A percentile compares a stretch with the other conserved stretches of the same genome.
phyloP scores from a whole-genome alignment of 1,140 invertebrate genomes.

The Trissolcus basalis region DNA sequence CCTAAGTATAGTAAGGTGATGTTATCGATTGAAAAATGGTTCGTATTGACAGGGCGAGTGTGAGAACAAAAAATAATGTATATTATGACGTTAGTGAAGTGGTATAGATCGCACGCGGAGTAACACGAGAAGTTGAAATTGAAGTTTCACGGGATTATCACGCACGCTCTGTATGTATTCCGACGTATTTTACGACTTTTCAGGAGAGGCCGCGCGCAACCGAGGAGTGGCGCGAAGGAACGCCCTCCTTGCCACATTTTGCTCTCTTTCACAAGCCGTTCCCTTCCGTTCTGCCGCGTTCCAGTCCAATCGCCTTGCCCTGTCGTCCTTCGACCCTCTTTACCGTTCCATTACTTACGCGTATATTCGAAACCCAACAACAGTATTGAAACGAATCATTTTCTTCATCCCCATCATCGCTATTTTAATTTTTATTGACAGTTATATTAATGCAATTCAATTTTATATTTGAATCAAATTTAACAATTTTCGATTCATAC shows the following conservation, averaged over 20 bases:
- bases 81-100: slow-evolving; percentile 19
- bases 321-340: slow-evolving; percentile 48
- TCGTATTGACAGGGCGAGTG: neutral
- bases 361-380: slow-evolving; percentile 33
- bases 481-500: too few species aligned
- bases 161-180: slow-evolving; percentile 24
- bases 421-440: too few species aligned
- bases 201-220: slow-evolving; percentile 56
- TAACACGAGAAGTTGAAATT: slow-evolving; percentile 39
- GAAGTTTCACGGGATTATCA: slow-evolving; percentile 39
- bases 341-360: slow-evolving; percentile 68
- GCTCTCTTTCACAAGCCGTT: slow-evolving; percentile 41
- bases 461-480: too few species aligned
- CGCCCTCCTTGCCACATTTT: slow-evolving; percentile 65
- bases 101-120: slow-evolving; percentile 10
- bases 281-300: slow-evolving; percentile 16
- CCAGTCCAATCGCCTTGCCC: slow-evolving; percentile 39
- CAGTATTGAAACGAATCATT: slow-evolving; percentile 2
- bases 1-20: slow-evolving; percentile 6
- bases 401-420: too few species aligned
- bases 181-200: slow-evolving; percentile 40
- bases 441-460: too few species aligned
- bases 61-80: slow-evolving; percentile 31
- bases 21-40: slow-evolving; percentile 35
- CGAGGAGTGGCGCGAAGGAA: slow-evolving; percentile 71